A percentile compares a stretch with the other conserved stretches of the same genome.
phyloP scores from a whole-genome alignment of 2,888 invertebrate genomes.

The Athalia rosae region DNA sequence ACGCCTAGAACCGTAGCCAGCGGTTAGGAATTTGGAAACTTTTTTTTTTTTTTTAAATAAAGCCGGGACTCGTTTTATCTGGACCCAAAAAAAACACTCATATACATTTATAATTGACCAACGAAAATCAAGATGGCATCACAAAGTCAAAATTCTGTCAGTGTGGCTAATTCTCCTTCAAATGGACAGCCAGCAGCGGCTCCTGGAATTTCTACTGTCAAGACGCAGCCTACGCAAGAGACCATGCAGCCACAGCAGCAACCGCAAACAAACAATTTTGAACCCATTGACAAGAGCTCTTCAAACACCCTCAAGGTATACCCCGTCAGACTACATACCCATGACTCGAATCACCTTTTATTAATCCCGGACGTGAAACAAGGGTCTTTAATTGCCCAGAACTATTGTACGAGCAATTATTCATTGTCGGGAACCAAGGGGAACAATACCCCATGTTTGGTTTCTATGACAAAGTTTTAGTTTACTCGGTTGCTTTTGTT shows the following conservation, averaged over 20 bases:
- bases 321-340: background rate
- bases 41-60: no score
- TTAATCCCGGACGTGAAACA: background rate
- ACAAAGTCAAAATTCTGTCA: conserved; percentile 61
- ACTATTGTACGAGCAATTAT: no score
- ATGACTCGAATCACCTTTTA: background rate
- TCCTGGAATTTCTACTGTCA: conserved; percentile 50
- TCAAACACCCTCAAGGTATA: conserved; percentile 72
- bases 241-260: conserved; percentile 53
- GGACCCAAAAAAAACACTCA: background rate
- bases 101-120: conserved; percentile 12
- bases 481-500: background rate
- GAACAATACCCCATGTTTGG: no score
- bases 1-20: no score
- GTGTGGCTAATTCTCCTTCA: conserved; percentile 55
- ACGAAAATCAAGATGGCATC: conserved; percentile 65
- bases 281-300: conserved; percentile 70
- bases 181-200: conserved; percentile 60
- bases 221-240: conserved; percentile 44
- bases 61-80: no score
- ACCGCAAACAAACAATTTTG: conserved; percentile 68
- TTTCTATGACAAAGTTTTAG: background rate
- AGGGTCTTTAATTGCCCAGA: background rate
- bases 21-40: no score
- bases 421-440: no score